Base-by-base conservation (phyloP, 2,888 invertebrate species). In the Antitype chi region DNA sequence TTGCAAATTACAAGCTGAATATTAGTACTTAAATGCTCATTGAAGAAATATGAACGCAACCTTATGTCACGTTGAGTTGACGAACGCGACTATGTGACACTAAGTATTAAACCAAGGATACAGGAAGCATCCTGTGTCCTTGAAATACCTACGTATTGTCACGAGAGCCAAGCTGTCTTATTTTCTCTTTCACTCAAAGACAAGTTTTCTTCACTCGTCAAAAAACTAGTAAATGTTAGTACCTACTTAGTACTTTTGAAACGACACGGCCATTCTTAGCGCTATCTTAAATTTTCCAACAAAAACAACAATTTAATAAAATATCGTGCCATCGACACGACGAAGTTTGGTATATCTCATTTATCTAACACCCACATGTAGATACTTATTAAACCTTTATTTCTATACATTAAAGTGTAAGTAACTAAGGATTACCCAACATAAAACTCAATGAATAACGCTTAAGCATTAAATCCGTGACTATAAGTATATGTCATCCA, bases 401-500 rank as follows among this genome's bases (percentile, higher is more conserved):
- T 53, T 15, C 55, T 15, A 49, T 28, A 25, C 23, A 38, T 8
- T 13, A 28, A 57, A 43, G 38, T 49, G 23, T 59, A 38, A 69
- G 15, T 57, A 57, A 63, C 38, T 60, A 69, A 69, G 25, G 47
- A 59, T 85, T 76, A 69, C 63, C 62, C 47, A 82, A 81, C 57
- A 59, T 68, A 49, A 59, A 49, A 49, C 8, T 57, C 63, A 73
- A 85, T 80, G 76, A 80, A 78, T 84, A 82, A 76, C 76, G 20
- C 85, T 70, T 76, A 80, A 84, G 79, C 80, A 76, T 81, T 70
- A 80, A 76, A 74, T 84, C 69, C 64, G 67, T 73, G 71, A 62
- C 63, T 83, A 77, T 74, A 78, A 75, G 70, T 82, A 82, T 71
- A 75, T 87, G 85, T 82, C 85, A 88, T 80, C 80, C 67, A 79